Evolutionary conservation across 2,797 vertebrate genomes (phyloP), one percentile per base, ranked within the genome.

Genomic region (Xerus rutilus): DNA sequence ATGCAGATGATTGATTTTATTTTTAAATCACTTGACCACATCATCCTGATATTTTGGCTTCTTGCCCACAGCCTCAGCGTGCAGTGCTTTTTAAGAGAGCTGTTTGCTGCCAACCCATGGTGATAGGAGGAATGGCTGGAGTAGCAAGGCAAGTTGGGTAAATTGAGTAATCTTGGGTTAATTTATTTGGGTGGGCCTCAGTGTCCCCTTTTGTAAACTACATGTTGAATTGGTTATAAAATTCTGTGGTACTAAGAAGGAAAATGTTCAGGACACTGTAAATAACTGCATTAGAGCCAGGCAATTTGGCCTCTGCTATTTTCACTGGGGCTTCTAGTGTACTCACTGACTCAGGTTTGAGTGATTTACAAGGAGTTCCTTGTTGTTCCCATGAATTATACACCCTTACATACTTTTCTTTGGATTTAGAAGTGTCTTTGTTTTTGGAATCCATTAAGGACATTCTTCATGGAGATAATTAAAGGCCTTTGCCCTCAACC

Each of bases 391-490:
- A 1, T n/a, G 77, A 86, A 69, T 92, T 85, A 82, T 67, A 23
- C 2, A 45, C 39, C 8, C 23, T 70, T 39, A 62, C 32, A 45
- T 35, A 65, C 1, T 43, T 12, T 32, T 74, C 72, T 67, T 88
- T 79, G 67, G n/a, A 49, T 32, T 65, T 91, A 78, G 78, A 49
- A 45, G 32, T 0, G 2, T 15, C 79, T 95, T 94, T 14, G n/a
- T 28, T 83, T 94, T 43, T 84, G 76, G 67, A 86, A 88, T 85
- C 84, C 72, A 93, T 13, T 73, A 78, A 69, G 23, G 45, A 21
- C 45, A 54, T 89, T 86, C 94, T 95, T 93, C 82, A 64, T 67
- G 35, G 94, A 45, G 52, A 79, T 93, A 94, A 96, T 86, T 91
- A 89, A 97, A 92, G 82, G 52, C 32, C 76, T 93, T 81, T 86